Evolutionary conservation across 2,888 invertebrate species (phyloP).

Genomic region (Ormyrus pomaceus): DNA sequence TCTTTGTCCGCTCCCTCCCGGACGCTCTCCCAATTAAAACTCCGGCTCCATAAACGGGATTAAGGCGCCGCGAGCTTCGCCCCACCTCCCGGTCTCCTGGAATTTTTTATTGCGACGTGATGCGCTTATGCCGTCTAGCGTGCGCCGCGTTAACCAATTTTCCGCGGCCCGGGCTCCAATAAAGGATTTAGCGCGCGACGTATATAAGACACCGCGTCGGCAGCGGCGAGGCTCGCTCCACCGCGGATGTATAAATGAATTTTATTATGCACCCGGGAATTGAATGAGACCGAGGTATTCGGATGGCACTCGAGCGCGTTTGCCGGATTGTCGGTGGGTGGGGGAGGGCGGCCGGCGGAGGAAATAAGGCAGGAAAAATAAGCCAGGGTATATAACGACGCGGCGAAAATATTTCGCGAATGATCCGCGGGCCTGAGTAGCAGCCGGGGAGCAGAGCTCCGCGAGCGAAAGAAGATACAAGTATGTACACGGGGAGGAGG

Average conservation of each 20-base stretch:
- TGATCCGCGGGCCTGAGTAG: constrained; percentile 48
- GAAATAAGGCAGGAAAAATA: too few relatives aligned
- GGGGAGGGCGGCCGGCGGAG: too few relatives aligned
- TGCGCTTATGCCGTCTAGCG: constrained; percentile 26
- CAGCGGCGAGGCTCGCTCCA: too few relatives aligned
- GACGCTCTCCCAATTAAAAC: constrained; percentile 59
- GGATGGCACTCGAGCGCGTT: neutral
- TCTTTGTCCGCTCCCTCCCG: neutral
- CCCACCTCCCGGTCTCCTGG: neutral
- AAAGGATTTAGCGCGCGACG: neutral
- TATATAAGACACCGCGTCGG: neutral
- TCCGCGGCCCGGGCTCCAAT: constrained; percentile 2
- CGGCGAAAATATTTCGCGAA: constrained; percentile 59
- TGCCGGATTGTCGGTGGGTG: constrained; percentile 22
- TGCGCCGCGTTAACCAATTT: constrained; percentile 2
- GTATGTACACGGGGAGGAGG: constrained; percentile 36
- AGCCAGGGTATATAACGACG: constrained; percentile 35
- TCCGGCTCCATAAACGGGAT: constrained; percentile 51
- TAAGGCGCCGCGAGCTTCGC: constrained; percentile 19
- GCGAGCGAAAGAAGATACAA: constrained; percentile 49
- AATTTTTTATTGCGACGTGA: constrained; percentile 17
- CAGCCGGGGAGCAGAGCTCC: neutral
- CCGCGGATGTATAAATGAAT: too few relatives aligned
- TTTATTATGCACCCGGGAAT: neutral
- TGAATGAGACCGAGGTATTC: neutral